Conservation (phyloP, 2,797 vertebrate genomes). For the Onychomys leucogaster region DNA sequence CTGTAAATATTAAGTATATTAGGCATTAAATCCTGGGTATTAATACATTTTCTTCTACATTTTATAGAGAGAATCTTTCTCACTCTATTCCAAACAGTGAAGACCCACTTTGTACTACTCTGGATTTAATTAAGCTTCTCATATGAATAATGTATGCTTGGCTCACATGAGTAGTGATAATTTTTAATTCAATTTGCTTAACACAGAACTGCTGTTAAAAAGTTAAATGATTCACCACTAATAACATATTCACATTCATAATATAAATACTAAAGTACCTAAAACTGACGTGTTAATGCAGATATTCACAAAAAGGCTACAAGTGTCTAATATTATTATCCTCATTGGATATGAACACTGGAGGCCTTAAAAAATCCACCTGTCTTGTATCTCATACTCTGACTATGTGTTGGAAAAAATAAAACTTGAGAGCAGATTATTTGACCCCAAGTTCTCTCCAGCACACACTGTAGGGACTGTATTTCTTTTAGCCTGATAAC, state of each 20-base stretch:
- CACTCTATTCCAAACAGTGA: neutral
- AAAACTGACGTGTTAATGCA: neutral
- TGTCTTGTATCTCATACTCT: neutral
- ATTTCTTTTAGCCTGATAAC: neutral
- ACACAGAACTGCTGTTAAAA: neutral
- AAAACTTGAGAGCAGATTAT: neutral
- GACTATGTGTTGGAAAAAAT: neutral
- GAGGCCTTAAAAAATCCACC: neutral
- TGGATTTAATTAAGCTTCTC: neutral
- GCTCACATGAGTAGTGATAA: neutral
- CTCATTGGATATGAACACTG: neutral
- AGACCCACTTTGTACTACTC: neutral
- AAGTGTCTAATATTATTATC: neutral
- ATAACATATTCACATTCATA: neutral
- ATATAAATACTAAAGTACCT: neutral
- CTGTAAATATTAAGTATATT: neutral
- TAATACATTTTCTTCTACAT: neutral
- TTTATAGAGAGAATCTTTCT: neutral
- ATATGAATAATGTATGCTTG: neutral
- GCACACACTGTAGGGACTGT: neutral
- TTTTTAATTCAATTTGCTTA: neutral
- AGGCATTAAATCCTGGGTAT: neutral
- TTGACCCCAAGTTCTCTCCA: neutral
- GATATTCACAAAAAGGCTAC: neutral
- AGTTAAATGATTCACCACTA: neutral